Evolutionary conservation across 2,888 invertebrate species (phyloP), one percentile per base, ranked within the genome.

Genomic region (Drosophila austrosaltans): DNA sequence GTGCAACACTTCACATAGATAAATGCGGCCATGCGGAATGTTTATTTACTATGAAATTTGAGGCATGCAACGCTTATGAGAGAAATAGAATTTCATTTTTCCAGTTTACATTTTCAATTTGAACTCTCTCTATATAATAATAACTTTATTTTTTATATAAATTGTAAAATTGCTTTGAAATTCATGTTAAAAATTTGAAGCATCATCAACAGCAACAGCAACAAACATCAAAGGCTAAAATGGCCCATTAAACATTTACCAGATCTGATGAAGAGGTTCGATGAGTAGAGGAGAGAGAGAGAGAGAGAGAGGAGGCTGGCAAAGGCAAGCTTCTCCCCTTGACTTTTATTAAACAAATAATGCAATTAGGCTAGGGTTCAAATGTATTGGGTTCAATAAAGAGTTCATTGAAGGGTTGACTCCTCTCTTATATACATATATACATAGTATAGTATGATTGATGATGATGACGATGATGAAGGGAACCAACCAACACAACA

Each of bases 331-430:
- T 69, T 73, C 75, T 77, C 81, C 82, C 78, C 76, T 86, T 82
- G 87, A 88, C 81, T 79, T 81, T 81, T 76, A 86, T 86, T 77
- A 75, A 81, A 73, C 75, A 77, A 79, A 81, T 84, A 86, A 84
- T 88, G 79, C 74, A 86, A 84, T 84, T 88, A 84, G 67, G 64
- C 63, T 40, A 20, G 48, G 68, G 71, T 58, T 57, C 48, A 48
- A 48, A 48, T 25, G 48, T 48, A 48, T 48, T 48, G 48, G 48
- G 48, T 48, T 48, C 48, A 48, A 48, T 48, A 48, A 48, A 48
- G 48, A 48, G 48, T 48, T 48, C 48, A 48, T 48, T 48, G 48
- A 48, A 48, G 48, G 48, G 48, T 48, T 48, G 48, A 48, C 48
- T 48, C 22, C 48, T 48, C 22, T 44, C 44, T 20, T 36, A 36